phyloP scores from a whole-genome alignment of 2,797 vertebrate genomes.

The Delichon dasypus region DNA sequence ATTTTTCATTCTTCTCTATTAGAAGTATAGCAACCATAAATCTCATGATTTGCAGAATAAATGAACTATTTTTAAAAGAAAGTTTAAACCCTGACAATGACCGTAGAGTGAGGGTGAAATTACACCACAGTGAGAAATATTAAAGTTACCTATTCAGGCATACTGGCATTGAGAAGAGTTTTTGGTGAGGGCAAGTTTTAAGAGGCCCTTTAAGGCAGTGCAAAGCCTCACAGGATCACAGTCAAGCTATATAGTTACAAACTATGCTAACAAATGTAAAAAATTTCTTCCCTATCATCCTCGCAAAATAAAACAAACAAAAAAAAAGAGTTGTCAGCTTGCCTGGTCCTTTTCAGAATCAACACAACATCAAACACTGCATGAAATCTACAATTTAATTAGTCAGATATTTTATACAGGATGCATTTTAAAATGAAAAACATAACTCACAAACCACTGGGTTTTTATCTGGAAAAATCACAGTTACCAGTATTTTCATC shows the following conservation, averaged over 20 bases:
- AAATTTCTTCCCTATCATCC: not conserved
- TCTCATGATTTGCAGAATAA: not conserved
- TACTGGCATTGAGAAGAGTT: not conserved
- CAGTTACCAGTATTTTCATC: constrained; percentile 2
- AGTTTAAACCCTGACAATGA: not conserved
- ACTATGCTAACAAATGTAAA: not conserved
- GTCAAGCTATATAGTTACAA: not conserved
- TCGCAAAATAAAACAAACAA: not conserved
- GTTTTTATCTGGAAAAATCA: constrained; percentile 37
- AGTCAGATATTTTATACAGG: constrained; percentile 46
- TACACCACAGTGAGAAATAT: not conserved
- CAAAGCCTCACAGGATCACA: not conserved
- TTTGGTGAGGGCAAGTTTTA: not conserved
- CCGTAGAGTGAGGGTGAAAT: not conserved
- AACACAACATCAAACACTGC: constrained; percentile 13
- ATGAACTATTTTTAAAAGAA: not conserved
- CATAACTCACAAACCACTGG: not conserved
- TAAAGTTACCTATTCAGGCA: not conserved
- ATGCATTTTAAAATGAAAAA: constrained; percentile 53
- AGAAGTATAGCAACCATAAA: not conserved
- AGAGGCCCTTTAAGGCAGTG: not conserved
- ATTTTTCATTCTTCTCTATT: not conserved
- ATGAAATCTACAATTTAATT: constrained; percentile 44
- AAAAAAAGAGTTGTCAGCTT: not conserved
- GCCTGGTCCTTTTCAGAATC: constrained; percentile 37